phyloP scores from a whole-genome alignment of 2,113 vertebrate genomes.

The Oreocharis arfaki region DNA sequence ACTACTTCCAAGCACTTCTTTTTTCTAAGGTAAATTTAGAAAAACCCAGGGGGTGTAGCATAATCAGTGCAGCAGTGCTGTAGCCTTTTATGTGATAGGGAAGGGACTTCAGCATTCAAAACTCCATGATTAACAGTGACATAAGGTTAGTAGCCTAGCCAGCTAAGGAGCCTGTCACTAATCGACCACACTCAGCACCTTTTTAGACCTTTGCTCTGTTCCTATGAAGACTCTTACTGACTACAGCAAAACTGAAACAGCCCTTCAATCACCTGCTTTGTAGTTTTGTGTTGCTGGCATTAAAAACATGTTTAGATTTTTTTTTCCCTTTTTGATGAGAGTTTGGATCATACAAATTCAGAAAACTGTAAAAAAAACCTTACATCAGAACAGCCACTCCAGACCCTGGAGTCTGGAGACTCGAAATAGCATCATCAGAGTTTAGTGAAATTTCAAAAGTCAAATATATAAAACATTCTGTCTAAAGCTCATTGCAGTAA shows the following conservation, averaged over 20 bases:
- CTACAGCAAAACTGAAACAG: neutral
- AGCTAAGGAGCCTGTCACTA: neutral
- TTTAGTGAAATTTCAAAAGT: neutral
- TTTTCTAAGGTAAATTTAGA: neutral
- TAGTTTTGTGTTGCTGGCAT: neutral
- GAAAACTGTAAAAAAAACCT: neutral
- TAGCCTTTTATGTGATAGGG: neutral
- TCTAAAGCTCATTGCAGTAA: neutral
- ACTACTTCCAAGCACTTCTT: neutral
- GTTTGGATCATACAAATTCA: neutral
- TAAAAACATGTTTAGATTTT: neutral
- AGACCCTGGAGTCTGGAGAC: neutral
- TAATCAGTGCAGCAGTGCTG: neutral
- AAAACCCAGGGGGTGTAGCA: neutral
- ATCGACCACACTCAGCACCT: neutral
- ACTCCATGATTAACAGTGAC: neutral
- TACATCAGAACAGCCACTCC: rapidly evolving
- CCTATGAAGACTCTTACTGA: neutral
- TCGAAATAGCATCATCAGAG: neutral
- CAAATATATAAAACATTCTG: neutral
- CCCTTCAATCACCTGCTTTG: neutral
- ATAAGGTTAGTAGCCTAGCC: neutral
- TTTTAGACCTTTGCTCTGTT: neutral
- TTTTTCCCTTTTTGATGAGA: neutral
- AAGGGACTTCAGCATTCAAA: neutral